Evolutionary conservation across 2,888 invertebrate species (phyloP), one percentile per base, ranked within the genome.

Genomic region (Drosophila phalerata): DNA sequence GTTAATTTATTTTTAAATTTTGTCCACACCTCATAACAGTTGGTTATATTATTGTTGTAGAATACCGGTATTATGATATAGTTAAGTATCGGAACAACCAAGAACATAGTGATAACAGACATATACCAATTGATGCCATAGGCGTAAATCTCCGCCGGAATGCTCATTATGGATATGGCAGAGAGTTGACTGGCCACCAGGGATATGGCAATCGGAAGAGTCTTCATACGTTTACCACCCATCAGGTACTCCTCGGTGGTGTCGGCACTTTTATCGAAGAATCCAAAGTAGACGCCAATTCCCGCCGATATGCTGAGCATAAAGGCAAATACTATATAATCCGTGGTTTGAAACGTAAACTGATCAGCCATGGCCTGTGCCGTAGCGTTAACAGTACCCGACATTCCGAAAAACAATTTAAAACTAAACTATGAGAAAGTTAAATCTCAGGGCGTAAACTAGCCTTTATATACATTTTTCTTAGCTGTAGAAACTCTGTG

Each of bases 121-220:
- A 92, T 87, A 47, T 88, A 76, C 86, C 93, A 94, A 73, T 93
- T 93, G 0, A 93, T 92, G 9, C 94, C 94, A 73, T 90, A 93
- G 11, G 91, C 87, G 78, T 93, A 94, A 77, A 94, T 91, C 81
- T 94, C 94, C 0, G 93, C 92, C 1, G 94, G 94, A 43, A 93
- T 93, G 0, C 93, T 93, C 83, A 94, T 92, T 5, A 94, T 92
- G 0, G 94, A 93, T 32, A 94, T 93, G 48, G 94, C 94, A 2
- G 94, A 94, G 75, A 94, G 90, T 74, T 94, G 94, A 70, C 94
- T 91, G 47, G 95, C 95, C 72, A 95, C 93, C 28, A 95, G 91
- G 0, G 95, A 95, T 85, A 95, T 94, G 38, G 95, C 93, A 49
- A 95, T 94, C 2, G 95, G 95, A 62, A 95, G 92, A 4, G 94